Conservation (phyloP, 1,140 invertebrate species). For the Mercenaria mercenaria region DNA sequence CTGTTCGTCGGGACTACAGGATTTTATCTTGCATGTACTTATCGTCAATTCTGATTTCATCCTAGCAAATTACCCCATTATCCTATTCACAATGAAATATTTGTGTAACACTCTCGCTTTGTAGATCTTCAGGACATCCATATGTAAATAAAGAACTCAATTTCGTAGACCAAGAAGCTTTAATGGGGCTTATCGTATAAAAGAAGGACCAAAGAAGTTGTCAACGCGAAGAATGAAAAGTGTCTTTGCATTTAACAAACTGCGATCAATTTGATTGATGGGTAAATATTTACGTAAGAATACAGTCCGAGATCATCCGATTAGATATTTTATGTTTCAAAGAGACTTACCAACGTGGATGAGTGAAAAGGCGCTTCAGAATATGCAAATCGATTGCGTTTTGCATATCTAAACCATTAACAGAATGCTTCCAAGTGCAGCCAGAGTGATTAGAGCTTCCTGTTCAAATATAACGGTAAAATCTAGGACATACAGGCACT, state of each 20-base stretch:
- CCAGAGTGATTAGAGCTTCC: no score
- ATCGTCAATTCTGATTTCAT: not conserved
- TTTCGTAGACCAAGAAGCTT: not conserved
- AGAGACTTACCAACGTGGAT: not conserved
- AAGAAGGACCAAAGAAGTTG: conserved; percentile 23
- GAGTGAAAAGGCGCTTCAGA: not conserved
- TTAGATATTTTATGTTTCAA: conserved; percentile 6
- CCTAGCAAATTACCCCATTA: conserved; percentile 10
- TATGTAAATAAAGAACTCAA: conserved; percentile 19
- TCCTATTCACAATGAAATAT: conserved; percentile 13
- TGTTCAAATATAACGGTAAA: no score
- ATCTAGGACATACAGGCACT: no score
- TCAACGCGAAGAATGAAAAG: conserved; percentile 24
- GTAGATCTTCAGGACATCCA: not conserved
- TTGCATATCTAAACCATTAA: not conserved
- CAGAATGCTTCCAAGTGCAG: not conserved
- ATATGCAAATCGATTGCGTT: not conserved
- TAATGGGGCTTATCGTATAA: not conserved
- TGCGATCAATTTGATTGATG: conserved; percentile 9
- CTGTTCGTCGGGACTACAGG: no score
- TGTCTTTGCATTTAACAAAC: not conserved
- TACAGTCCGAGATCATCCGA: not conserved
- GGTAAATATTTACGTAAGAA: conserved; percentile 9
- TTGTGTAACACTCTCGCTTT: conserved; percentile 24
- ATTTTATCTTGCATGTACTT: not conserved